These are phyloP conservation scores for Peromyscus aztecus DNA, from an alignment of 2,797 vertebrate species.

Conservation along the genomic window DNA sequence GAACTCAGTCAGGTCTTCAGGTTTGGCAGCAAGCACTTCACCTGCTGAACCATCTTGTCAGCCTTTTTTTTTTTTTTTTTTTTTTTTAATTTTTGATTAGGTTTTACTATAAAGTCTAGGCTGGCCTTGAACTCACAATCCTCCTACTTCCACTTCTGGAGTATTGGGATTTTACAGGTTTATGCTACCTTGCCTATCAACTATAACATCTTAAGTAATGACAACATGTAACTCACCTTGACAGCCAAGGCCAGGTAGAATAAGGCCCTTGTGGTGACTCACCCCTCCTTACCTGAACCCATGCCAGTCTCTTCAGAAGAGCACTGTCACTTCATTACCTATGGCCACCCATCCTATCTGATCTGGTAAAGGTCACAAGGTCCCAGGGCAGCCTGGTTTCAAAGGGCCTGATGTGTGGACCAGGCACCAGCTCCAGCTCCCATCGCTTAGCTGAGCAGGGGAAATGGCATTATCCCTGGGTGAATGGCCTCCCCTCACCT, in stretches of 20 bases:
- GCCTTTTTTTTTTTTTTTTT: background rate
- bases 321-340: background rate
- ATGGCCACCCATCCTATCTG: background rate
- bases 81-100: background rate
- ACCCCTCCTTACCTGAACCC: background rate
- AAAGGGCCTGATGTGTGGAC: accelerated
- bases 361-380: background rate
- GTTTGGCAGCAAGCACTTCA: background rate
- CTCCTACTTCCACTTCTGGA: background rate
- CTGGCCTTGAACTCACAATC: background rate
- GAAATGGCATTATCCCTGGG: background rate
- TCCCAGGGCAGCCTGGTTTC: background rate
- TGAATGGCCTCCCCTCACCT: background rate
- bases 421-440: background rate
- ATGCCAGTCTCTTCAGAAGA: background rate
- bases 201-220: background rate
- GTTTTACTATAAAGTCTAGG: background rate
- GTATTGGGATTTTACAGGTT: background rate
- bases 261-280: background rate
- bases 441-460: accelerated
- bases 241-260: background rate
- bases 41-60: background rate
- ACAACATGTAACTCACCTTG: background rate
- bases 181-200: background rate
- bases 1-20: background rate